A percentile compares a stretch with the other conserved stretches of the same genome.
Evolutionary conservation across 2,888 invertebrate genomes (phyloP).

Genomic region (Helleia helle): DNA sequence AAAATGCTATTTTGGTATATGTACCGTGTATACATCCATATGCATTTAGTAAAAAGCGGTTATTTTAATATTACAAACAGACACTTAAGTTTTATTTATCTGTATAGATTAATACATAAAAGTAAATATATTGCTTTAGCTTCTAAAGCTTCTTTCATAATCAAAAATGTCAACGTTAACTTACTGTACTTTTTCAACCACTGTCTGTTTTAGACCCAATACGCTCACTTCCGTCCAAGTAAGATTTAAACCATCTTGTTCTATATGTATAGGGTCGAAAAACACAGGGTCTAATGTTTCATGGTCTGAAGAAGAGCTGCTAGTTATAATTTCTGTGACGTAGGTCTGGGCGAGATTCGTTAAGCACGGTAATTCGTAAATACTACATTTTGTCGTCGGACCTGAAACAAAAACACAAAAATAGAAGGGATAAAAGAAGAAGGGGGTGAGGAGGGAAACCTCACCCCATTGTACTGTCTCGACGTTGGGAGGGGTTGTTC

Average conservation of each 20-base stretch:
- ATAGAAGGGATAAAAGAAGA: too few species aligned
- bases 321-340: neutral
- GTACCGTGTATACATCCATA: too few species aligned
- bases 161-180: neutral
- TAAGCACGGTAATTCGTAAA: neutral
- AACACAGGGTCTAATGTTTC: conserved; percentile 1
- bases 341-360: neutral
- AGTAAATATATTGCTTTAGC: too few species aligned
- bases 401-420: neutral
- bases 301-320: neutral
- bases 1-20: too few species aligned
- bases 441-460: too few species aligned
- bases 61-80: too few species aligned
- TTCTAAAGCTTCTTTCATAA: too few species aligned
- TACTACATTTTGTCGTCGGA: neutral
- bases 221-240: neutral
- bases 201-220: neutral
- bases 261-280: neutral
- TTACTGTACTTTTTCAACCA: conserved; percentile 1
- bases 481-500: too few species aligned
- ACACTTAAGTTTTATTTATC: too few species aligned
- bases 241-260: neutral
- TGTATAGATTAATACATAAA: too few species aligned
- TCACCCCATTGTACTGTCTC: too few species aligned
- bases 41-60: too few species aligned